Base-by-base conservation (phyloP, 2,797 vertebrate genomes). In the Enteromius treurensis region DNA sequence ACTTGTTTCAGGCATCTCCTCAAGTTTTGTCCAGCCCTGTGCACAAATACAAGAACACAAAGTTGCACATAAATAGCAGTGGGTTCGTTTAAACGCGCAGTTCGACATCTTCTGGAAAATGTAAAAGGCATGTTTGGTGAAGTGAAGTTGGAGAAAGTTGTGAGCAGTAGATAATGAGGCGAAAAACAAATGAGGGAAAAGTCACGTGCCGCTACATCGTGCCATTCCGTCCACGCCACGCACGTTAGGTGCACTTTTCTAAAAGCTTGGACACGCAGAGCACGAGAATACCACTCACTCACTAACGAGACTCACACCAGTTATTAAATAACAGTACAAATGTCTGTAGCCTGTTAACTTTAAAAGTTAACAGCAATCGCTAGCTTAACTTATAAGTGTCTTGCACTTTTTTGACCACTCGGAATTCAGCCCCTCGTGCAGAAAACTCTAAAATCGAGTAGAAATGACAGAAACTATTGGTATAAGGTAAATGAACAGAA, bases 21-120 rank as follows among this genome's bases (percentile, higher is more conserved):
- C 1, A 6, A 10, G 81, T 69, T 65, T 14, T 5, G 34, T 3
- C 19, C 64, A 47, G 51, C 2, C 37, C 73, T 82, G 23, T 15
- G 37, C 34, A 77, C 49, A 69, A 65, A 83, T 37, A 77, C 62
- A 82, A 82, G 62, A 77, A 42, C 47, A 58, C 62, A 77, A 13
- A 47, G 47, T 17, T 77, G 17, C 13, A 15, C 49, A 40, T 77
- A 10, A 76, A 69, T 15, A 15, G 14, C 10, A 65, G 45, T 47
- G 45, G 77, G 17, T 0, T 15, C 45, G 26, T 51, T 14, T 40
- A 17, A 45, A 47, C 3, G 21, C 37, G 13, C 37, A 17, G n/a
- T 55, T 32, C 21, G 45, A 49, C 42, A 1, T 1, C 40, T 49
- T 49, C 34, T 45, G 14, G 8, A 21, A 42, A 19, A 32, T 0